phyloP scores from a whole-genome alignment of 2,888 invertebrate species.

The Sphinx pinastri region DNA sequence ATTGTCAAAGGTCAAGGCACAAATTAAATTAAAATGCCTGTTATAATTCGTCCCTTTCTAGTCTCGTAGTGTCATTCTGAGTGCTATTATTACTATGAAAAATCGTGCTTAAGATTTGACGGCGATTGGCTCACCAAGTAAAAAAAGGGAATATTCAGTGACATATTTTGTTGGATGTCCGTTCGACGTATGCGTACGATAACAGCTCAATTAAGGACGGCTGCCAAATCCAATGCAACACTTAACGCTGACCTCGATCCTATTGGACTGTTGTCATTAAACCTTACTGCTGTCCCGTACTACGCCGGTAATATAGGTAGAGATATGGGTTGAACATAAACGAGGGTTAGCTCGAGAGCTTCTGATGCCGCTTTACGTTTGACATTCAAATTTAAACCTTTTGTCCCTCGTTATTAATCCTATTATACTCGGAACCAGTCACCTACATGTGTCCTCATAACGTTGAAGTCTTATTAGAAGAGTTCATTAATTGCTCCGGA shows the following conservation, averaged over 20 bases:
- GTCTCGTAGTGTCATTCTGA: too few species aligned
- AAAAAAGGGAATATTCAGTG: neutral
- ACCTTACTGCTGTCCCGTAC: constrained; percentile 64
- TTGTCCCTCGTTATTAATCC: constrained; percentile 44
- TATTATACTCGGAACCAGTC: constrained; percentile 46
- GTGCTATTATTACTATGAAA: too few species aligned
- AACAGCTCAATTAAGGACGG: constrained; percentile 68
- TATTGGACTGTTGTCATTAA: constrained; percentile 76
- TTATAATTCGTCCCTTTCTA: too few species aligned
- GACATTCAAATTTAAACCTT: constrained; percentile 51
- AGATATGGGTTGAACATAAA: constrained; percentile 61
- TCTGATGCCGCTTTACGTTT: constrained; percentile 43
- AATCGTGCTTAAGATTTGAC: too few species aligned
- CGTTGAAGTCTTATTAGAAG: constrained; percentile 54
- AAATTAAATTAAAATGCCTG: too few species aligned
- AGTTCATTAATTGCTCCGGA: constrained; percentile 68
- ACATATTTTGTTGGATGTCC: neutral
- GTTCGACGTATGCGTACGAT: constrained; percentile 42
- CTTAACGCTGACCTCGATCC: constrained; percentile 75
- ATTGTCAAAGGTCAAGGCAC: too few species aligned
- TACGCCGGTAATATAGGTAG: constrained; percentile 58
- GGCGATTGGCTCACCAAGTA: too few species aligned
- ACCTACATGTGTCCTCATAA: constrained; percentile 46
- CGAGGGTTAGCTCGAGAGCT: constrained; percentile 64
- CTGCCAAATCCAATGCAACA: constrained; percentile 72